A percentile compares a stretch with the other conserved stretches of the same genome.
Conservation (phyloP, 2,888 invertebrate species). For the Chrysina gloriosa region DNA sequence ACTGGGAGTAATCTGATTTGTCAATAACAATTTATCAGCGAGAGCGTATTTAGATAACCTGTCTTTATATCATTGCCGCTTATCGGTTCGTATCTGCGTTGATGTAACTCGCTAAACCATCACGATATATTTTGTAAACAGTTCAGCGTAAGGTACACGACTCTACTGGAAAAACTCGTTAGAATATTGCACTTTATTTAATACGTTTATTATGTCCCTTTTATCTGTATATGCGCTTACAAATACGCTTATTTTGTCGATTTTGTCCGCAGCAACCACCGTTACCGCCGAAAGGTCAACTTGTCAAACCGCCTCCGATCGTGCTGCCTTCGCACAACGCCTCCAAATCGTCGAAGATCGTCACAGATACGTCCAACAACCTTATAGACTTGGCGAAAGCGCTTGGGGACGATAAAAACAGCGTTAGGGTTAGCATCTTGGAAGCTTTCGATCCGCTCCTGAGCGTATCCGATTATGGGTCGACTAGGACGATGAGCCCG, state of each 20-base stretch:
- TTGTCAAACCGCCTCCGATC: constrained; percentile 56
- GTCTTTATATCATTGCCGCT: neutral
- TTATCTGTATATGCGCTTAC: too few relatives aligned
- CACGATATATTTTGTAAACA: too few relatives aligned
- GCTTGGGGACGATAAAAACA: constrained; percentile 66
- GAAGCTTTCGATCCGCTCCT: constrained; percentile 91
- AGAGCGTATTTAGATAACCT: too few relatives aligned
- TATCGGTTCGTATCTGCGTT: too few relatives aligned
- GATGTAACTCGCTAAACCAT: too few relatives aligned
- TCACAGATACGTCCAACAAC: constrained; percentile 61
- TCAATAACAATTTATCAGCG: neutral
- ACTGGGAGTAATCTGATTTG: neutral
- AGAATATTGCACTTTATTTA: too few relatives aligned
- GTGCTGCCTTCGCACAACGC: constrained; percentile 50
- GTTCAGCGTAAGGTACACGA: too few relatives aligned
- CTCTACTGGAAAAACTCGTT: too few relatives aligned
- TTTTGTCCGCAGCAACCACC: constrained; percentile 57
- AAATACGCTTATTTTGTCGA: too few relatives aligned
- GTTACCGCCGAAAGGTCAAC: constrained; percentile 62
- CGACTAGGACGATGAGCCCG: constrained; percentile 59
- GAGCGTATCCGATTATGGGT: constrained; percentile 65
- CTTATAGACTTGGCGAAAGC: constrained; percentile 70
- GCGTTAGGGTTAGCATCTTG: constrained; percentile 76
- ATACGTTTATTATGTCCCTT: too few relatives aligned
- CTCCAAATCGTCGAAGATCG: constrained; percentile 46